Conservation (phyloP, 2,113 vertebrate species). For the Progne subis region DNA sequence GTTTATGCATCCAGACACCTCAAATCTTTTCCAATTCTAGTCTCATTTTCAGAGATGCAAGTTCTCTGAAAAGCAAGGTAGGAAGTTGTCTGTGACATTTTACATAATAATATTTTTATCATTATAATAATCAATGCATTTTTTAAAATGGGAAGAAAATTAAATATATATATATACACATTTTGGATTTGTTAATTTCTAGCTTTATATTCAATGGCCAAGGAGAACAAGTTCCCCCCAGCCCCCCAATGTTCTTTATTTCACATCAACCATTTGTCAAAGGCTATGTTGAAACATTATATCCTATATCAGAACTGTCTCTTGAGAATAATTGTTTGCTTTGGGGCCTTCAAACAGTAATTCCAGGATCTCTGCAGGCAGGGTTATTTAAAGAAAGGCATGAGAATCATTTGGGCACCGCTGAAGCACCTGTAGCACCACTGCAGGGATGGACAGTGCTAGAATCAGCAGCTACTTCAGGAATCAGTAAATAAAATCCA, state of each 20-base stretch:
- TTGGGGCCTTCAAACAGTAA: constrained; percentile 72
- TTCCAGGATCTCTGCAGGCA: constrained; percentile 74
- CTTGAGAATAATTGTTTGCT: constrained; percentile 78
- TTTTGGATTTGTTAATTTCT: background rate
- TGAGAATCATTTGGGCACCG: constrained; percentile 56
- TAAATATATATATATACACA: background rate
- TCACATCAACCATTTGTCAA: constrained; percentile 67
- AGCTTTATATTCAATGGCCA: background rate
- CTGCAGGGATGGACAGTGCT: constrained; percentile 1
- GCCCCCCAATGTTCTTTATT: constrained; percentile 19
- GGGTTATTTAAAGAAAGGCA: constrained; percentile 74
- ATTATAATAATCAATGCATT: background rate
- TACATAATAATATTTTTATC: background rate
- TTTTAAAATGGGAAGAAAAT: background rate
- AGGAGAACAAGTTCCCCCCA: background rate
- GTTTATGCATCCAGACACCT: background rate
- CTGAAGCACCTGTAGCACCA: constrained; percentile 41
- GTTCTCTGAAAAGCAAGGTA: background rate
- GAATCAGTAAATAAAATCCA: background rate
- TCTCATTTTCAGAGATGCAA: background rate
- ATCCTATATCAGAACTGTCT: constrained; percentile 75
- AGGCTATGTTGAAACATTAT: constrained; percentile 68
- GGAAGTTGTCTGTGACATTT: background rate
- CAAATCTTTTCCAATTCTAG: background rate
- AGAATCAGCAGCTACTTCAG: background rate